Conservation (phyloP, 2,113 vertebrate genomes). For the Chitala chitala region DNA sequence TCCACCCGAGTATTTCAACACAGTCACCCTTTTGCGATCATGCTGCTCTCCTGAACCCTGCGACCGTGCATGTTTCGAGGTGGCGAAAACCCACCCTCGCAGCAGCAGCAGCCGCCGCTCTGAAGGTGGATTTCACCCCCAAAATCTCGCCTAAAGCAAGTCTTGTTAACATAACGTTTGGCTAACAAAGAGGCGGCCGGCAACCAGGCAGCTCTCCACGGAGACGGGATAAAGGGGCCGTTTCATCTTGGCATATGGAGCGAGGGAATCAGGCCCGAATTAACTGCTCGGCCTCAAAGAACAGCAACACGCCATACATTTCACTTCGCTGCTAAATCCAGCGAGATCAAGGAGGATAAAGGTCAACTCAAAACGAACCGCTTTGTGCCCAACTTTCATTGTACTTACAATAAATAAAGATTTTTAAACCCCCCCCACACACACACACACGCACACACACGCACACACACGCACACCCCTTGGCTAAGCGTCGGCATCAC, state of each 20-base stretch:
- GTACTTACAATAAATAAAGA: not conserved
- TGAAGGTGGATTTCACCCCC: not conserved
- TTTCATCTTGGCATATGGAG: conserved; percentile 4
- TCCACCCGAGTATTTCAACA: too few relatives aligned
- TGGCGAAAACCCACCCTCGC: not conserved
- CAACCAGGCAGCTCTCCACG: not conserved
- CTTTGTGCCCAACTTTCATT: too few relatives aligned
- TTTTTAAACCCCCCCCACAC: not conserved
- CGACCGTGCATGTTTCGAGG: too few relatives aligned
- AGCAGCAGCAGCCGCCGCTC: not conserved
- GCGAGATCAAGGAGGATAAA: not conserved
- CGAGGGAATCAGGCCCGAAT: not conserved
- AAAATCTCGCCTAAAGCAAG: not conserved
- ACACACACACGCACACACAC: too few relatives aligned
- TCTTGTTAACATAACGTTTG: not conserved
- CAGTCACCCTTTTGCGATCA: too few relatives aligned
- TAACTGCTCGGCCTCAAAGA: not conserved
- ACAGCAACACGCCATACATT: not conserved
- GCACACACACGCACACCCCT: too few relatives aligned
- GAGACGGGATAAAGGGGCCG: not conserved
- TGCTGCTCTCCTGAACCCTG: too few relatives aligned
- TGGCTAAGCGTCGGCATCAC: too few relatives aligned
- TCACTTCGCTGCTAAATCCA: not conserved
- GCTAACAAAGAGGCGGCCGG: not conserved
- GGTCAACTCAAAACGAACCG: not conserved